Evolutionary conservation across 2,797 vertebrate genomes (phyloP), one percentile per base, ranked within the genome.

Genomic region (Darevskia mixta): DNA sequence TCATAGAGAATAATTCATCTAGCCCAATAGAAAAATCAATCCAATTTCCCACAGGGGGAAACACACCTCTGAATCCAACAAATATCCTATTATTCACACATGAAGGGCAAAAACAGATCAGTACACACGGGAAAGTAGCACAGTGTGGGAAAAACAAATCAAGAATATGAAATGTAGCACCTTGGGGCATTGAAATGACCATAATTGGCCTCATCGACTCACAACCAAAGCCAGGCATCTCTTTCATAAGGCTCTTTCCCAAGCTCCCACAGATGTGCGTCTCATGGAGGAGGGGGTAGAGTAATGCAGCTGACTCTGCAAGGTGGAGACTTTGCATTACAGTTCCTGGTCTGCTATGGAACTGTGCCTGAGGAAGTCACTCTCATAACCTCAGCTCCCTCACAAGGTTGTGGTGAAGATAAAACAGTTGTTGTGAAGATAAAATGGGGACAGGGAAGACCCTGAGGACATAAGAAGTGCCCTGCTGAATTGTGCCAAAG

Each of bases 1-100:
- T 86, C 72, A 93, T 13, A 79, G 66, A 92, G 49, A 95, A 89
- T 88, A 90, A 91, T 49, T 93, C 41, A 87, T 66, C 90, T 64
- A 88, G 92, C 29, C 5, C 90, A 88, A 80, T 10, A 89, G 45
- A 73, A 94, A 93, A 93, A 90, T 83, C 49, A 93, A 79, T 83
- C 49, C 90, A 92, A 71, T 69, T 88, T 67, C n/a, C 43, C 88
- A 85, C 3, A 80, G 49, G 69, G 76, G 69, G 0, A 86, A 73
- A 91, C 27, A 73, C 49, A 87, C 29, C 38, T 86, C 0, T 3
- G 20, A 88, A 69, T 79, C 71, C 80, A 92, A 88, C 43, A 91
- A 90, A 93, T 91, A 41, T 77, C 85, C 49, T 78, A 35, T 67
- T 78, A 61, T 89, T 89, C 69, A 92, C 88, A 92, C 0, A 91